Evolutionary conservation across 2,797 vertebrate species (phyloP).

Genomic region (Nannoperca obscura): DNA sequence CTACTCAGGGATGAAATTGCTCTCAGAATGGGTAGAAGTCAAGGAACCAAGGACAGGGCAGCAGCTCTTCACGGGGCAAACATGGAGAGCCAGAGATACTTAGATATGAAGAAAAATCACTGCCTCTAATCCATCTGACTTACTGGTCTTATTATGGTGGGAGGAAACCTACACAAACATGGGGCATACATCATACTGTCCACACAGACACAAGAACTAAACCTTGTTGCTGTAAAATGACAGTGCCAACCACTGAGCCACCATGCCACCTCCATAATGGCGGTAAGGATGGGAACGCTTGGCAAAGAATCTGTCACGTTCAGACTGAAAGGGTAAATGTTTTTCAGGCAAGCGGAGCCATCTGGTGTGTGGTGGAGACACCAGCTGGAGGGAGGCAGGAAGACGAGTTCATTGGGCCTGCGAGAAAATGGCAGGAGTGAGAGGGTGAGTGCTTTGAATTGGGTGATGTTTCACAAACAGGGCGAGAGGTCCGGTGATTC

Average conservation of each 20-base stretch:
- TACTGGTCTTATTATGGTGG: constrained; percentile 11
- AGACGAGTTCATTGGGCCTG: constrained; percentile 55
- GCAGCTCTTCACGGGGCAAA: constrained; percentile 18
- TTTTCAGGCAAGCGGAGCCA: constrained; percentile 76
- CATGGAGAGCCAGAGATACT: not conserved
- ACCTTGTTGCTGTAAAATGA: constrained; percentile 54
- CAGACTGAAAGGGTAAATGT: constrained; percentile 76
- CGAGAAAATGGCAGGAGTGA: constrained; percentile 62
- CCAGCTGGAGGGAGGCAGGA: constrained; percentile 77
- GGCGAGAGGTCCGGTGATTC: constrained; percentile 59
- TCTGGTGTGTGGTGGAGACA: constrained; percentile 81
- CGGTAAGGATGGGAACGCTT: constrained; percentile 54
- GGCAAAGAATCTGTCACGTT: constrained; percentile 68
- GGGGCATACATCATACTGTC: constrained; percentile 14
- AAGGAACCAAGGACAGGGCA: constrained; percentile 3
- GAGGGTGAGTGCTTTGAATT: constrained; percentile 59
- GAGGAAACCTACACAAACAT: constrained; percentile 34
- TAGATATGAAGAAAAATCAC: constrained; percentile 1
- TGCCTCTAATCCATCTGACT: constrained; percentile 14
- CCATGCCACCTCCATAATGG: constrained; percentile 54
- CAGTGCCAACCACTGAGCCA: constrained; percentile 56
- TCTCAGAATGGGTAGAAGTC: constrained; percentile 12
- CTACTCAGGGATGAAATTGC: constrained; percentile 8
- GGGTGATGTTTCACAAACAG: constrained; percentile 58
- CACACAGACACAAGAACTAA: constrained; percentile 29